These are phyloP conservation scores for Cyphomyrus discorhynchus DNA, from an alignment of 2,113 vertebrate genomes.

Conservation along the genomic window DNA sequence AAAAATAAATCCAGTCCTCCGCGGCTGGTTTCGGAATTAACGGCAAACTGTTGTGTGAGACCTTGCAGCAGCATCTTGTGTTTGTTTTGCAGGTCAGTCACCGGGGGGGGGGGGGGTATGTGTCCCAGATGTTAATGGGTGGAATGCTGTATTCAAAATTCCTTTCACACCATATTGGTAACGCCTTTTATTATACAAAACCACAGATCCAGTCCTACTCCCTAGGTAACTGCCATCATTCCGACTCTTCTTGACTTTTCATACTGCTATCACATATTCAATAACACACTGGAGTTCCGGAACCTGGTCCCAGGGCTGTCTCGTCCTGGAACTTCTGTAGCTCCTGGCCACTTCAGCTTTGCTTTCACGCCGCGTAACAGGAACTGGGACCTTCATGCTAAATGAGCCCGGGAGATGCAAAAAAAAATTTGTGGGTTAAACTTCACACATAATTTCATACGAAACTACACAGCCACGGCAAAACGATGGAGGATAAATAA, in stretches of 20 bases:
- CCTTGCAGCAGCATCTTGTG: slow-evolving; percentile 19
- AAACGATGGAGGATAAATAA: too few relatives aligned
- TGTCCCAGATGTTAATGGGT: neutral
- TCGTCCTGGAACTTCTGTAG: neutral
- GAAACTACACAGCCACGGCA: too few relatives aligned
- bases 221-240: neutral
- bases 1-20: slow-evolving; percentile 3
- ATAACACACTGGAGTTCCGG: neutral
- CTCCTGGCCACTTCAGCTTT: neutral
- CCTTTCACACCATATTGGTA: neutral
- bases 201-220: neutral
- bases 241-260: neutral
- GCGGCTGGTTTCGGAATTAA: slow-evolving; percentile 16
- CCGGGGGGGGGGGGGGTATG: neutral
- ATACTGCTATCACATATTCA: neutral
- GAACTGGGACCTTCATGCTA: neutral
- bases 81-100: neutral
- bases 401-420: neutral
- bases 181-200: neutral
- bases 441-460: too few relatives aligned
- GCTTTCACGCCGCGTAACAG: neutral
- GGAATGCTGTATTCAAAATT: neutral
- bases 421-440: too few relatives aligned
- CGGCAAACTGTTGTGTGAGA: slow-evolving; percentile 25
- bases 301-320: neutral